Percentiles rank a stretch among this genome's conserved stretches.
Evolutionary conservation across 1,140 invertebrate species (phyloP).

Genomic region (Calliphora vicina): DNA sequence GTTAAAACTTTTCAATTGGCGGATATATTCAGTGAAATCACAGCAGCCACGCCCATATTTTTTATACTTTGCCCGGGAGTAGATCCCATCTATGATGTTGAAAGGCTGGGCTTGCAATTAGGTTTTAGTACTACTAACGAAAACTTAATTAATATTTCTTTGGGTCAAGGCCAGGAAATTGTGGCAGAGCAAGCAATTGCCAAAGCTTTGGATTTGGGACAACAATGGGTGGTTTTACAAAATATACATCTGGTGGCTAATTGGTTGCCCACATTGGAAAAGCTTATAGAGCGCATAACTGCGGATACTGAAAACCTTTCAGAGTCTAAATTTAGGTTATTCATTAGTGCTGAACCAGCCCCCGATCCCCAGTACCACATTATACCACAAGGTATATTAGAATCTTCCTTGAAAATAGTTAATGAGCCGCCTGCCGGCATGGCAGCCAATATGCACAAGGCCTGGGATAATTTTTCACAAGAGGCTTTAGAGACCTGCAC

Average conservation of each 20-base stretch:
- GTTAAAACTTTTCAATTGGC: slow-evolving; percentile 79
- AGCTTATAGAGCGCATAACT: slow-evolving; percentile 79
- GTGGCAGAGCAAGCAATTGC: slow-evolving; percentile 88
- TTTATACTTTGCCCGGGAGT: slow-evolving; percentile 96
- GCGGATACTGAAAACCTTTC: slow-evolving; percentile 44
- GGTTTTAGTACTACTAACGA: slow-evolving; percentile 81
- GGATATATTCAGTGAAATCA: slow-evolving; percentile 88
- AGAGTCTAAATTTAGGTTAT: slow-evolving; percentile 73
- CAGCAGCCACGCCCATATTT: slow-evolving; percentile 85
- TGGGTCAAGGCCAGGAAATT: slow-evolving; percentile 94
- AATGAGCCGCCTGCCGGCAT: slow-evolving; percentile 96
- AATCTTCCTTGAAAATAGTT: slow-evolving; percentile 94
- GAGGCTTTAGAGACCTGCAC: slow-evolving; percentile 92
- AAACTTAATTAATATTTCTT: slow-evolving; percentile 91
- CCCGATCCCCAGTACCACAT: slow-evolving; percentile 68
- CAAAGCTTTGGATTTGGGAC: slow-evolving; percentile 76
- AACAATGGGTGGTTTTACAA: slow-evolving; percentile 93
- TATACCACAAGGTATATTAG: slow-evolving; percentile 83
- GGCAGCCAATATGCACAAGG: slow-evolving; percentile 92
- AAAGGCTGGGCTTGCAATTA: slow-evolving; percentile 77
- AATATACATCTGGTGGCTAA: slow-evolving; percentile 93
- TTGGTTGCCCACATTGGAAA: slow-evolving; percentile 89
- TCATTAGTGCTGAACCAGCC: slow-evolving; percentile 71
- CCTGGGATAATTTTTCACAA: slow-evolving; percentile 92
- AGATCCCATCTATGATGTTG: slow-evolving; percentile 91